phyloP scores from a whole-genome alignment of 2,113 vertebrate genomes.

The Mobula hypostoma region DNA sequence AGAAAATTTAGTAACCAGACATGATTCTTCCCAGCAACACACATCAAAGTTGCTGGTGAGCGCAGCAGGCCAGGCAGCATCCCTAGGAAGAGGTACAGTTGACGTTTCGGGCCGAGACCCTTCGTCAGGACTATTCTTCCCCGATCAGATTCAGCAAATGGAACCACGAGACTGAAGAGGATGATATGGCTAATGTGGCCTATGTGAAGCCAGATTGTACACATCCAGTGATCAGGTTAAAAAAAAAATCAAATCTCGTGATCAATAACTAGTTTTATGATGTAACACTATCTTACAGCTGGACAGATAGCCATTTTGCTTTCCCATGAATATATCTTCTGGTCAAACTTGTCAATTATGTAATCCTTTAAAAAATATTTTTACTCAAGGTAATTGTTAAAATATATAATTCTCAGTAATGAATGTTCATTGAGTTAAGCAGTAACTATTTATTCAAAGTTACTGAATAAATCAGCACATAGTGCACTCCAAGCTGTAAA shows the following conservation, averaged over 20 bases:
- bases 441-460: neutral
- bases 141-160: neutral
- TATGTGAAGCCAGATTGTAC: neutral
- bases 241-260: neutral
- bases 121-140: neutral
- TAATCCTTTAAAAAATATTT: neutral
- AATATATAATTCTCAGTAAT: neutral
- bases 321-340: neutral
- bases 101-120: too few relatives aligned
- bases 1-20: neutral
- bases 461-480: neutral
- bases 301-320: neutral
- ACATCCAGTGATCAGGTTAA: neutral
- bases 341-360: neutral
- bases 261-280: neutral
- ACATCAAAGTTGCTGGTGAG: too few relatives aligned
- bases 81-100: too few relatives aligned
- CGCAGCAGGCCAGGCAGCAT: too few relatives aligned
- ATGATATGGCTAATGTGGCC: neutral
- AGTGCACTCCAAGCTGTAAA: neutral
- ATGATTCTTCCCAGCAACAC: neutral
- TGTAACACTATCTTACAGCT: neutral
- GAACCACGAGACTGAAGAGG: neutral
- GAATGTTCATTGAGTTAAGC: neutral
- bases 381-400: neutral